Evolutionary conservation across 2,888 invertebrate genomes (phyloP), one percentile per base, ranked within the genome.

Genomic region (Eupsilia transversa): DNA sequence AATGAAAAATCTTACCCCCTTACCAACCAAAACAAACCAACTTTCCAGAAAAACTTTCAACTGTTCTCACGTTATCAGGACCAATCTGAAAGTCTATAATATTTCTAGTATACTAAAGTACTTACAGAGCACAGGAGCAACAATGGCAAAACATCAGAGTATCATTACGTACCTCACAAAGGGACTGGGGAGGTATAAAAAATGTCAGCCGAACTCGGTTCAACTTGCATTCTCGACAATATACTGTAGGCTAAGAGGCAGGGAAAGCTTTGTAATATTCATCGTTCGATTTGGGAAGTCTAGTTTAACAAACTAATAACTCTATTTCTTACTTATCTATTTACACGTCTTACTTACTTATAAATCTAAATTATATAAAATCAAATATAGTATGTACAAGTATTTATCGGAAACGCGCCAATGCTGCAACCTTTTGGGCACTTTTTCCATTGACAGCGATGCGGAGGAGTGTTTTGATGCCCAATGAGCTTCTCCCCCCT

Each of bases 151-250:
- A 80, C 79, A 82, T 77, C 85, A 79, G 86, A 82, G 74, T 82
- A 82, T 87, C 87, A 86, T 88, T 86, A 86, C 79, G 77, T 35
- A 12, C 0, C 35, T 27, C 67, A 86, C 86, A 86, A 86, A 86
- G 76, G 72, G 64, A 23, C 76, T 61, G 75, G 74, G 79, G 79
- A 84, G 75, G 82, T 84, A 79, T 84, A 83, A 84, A 87, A 84
- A 88, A 80, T 74, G 72, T 73, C 78, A 65, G 63, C 77, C 69
- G 73, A 63, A 75, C 77, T 69, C 41, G 49, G 87, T 87, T 88
- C 82, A 87, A 88, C 77, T 86, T 83, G 80, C 66, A 73, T 77
- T 84, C 65, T 68, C 64, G 74, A 83, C 86, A 86, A 86, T 83
- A 77, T 82, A 80, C 75, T 72, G 10, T 84, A 84, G 84, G 17